Evolutionary conservation across 2,797 vertebrate genomes (phyloP).

Genomic region (Tympanoctomys barrerae): DNA sequence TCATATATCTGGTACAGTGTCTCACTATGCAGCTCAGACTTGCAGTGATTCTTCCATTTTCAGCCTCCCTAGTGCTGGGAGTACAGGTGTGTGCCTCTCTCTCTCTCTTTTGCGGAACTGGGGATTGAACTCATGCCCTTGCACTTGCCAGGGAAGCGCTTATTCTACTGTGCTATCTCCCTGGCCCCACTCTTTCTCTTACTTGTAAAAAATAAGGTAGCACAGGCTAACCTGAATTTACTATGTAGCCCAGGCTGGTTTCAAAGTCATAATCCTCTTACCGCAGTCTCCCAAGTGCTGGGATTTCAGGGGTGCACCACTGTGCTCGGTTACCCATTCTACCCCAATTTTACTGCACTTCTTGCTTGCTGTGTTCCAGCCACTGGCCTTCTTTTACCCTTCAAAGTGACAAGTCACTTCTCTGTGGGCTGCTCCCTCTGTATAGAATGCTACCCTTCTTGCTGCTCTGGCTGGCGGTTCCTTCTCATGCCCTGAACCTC

Average conservation of each 20-base stretch:
- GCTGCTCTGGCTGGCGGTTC: neutral
- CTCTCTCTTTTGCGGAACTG: too few species aligned
- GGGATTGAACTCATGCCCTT: too few species aligned
- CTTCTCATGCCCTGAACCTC: neutral
- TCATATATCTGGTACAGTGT: too few species aligned
- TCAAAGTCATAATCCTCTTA: neutral
- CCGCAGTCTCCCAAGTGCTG: neutral
- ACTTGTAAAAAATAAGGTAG: neutral
- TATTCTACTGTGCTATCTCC: too few species aligned
- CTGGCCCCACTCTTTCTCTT: too few species aligned
- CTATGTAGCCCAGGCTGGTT: neutral
- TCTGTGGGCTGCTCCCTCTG: neutral
- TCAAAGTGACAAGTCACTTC: neutral
- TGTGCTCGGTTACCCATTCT: neutral
- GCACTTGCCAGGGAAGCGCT: too few species aligned
- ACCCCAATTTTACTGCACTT: neutral
- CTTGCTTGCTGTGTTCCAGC: neutral
- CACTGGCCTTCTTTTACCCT: neutral
- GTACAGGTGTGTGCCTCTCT: too few species aligned
- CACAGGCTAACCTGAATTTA: neutral
- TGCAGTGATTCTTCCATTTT: too few species aligned
- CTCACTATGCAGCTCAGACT: too few species aligned
- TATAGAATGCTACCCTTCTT: accelerated
- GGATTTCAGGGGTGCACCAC: neutral
- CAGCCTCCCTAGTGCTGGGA: too few species aligned